Evolutionary conservation across 2,797 vertebrate species (phyloP), one percentile per base, ranked within the genome.

Genomic region (Crypturellus tataupa): DNA sequence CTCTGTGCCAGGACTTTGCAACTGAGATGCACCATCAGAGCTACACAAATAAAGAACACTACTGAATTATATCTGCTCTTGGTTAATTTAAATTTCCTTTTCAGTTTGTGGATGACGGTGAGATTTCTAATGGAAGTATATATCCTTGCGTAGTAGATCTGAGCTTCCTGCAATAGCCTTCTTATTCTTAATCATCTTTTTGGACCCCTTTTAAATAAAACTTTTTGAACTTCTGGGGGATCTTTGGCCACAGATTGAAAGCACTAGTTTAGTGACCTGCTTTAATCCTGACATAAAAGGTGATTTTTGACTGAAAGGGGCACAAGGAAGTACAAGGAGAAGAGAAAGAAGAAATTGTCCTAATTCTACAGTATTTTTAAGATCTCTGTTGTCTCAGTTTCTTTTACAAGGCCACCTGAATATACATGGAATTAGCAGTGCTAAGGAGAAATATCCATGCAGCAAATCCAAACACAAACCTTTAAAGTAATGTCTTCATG

Each of bases 1-100:
- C 4, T 75, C 40, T 59, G 3, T 58, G 17, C 8, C 40, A 78
- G 33, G 33, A 49, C 46, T 85, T 89, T 56, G 29, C 27, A 58
- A 29, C 7, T 1, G 1, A 8, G 1, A 3, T 21, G 71, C 40
- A 15, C 9, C 10, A 55, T 29, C 14, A 65, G 47, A 80, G 31
- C 13, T 93, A 33, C 23, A 65, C 14, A 60, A 9, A 10, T 47
- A 49, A 65, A 13, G 19, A 80, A 33, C 60, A 55, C 4, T 18
- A 0, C 0, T 40, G 13, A 72, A 71, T 60, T 15, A 59, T 62
- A 55, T 2, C 4, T 71, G 27, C 8, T 62, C 27, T 16, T 37
- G 12, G 2, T 63, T 72, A 21, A 25, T 39, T 60, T 71, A 0
- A 64, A 62, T 85, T 89, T 89, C 16, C 3, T 64, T 80, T 89